phyloP scores from a whole-genome alignment of 1,140 invertebrate species.

The Pogonus chalceus region DNA sequence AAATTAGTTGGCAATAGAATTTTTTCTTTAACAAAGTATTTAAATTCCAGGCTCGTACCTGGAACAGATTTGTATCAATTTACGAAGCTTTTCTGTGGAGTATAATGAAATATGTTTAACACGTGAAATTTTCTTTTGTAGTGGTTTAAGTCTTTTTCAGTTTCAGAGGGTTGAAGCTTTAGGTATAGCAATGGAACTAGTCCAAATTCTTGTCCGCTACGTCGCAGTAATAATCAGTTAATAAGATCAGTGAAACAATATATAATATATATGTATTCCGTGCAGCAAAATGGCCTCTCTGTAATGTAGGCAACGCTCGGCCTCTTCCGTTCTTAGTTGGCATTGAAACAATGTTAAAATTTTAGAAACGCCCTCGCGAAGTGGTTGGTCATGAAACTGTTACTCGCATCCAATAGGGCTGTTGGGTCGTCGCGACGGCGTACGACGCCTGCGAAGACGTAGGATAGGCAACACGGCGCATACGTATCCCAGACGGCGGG shows the following conservation, averaged over 20 bases:
- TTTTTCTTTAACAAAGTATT: too few relatives aligned
- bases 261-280: background rate
- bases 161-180: too few relatives aligned
- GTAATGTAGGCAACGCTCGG: background rate
- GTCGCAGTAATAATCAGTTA: background rate
- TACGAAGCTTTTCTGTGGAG: background rate
- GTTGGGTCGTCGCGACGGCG: background rate
- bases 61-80: conserved; percentile 1
- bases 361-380: background rate
- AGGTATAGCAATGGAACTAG: background rate
- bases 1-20: too few relatives aligned
- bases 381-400: conserved; percentile 1
- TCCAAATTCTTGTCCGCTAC: background rate
- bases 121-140: background rate
- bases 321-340: background rate
- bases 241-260: conserved; percentile 5
- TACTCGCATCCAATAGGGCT: background rate
- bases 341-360: background rate
- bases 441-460: background rate
- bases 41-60: background rate
- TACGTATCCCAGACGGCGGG: background rate
- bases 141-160: background rate
- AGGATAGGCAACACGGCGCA: background rate
- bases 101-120: conserved; percentile 4
- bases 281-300: background rate